Evolutionary conservation across 2,888 invertebrate genomes (phyloP), one percentile per base, ranked within the genome.

Genomic region (Campaea margaritaria): DNA sequence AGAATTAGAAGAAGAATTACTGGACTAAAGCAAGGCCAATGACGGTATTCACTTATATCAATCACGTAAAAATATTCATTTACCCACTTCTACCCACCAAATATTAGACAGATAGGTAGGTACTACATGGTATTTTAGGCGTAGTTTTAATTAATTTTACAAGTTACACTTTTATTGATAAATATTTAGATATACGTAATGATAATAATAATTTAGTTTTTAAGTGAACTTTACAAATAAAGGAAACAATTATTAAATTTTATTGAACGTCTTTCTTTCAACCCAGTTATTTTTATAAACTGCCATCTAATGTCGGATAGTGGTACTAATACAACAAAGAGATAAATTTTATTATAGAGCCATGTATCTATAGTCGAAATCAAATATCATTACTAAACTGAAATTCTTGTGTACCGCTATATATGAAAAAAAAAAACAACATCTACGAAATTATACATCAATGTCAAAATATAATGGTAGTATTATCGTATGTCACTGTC

Each of bases 1-100:
- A 61, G 87, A 90, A 72, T 72, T 85, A 45, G 86, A 87, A 65
- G 82, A 89, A 65, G 88, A 89, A 71, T 31, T 31, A 10, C 55
- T 81, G n/a, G 75, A 75, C 13, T 72, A 77, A 72, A 31, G 31
- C 31, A 9, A 31, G 9, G 8, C 8, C 31, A 31, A 31, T 8
- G n/a, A 38, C 12, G 16, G n/a, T 12, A n/a, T 3, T 0, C 13
- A 39, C 14, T n/a, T n/a, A 14, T 36, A n/a, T 12, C 36, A 36
- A 36, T n/a, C 7, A 2, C 14, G 39, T 5, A 39, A 39, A 13
- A 39, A 11, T 14, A 39, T 13, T 14, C 12, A 42, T 11, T 16
- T 42, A 42, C 16, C 4, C 10, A 12, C 2, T 3, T 5, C 21
- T 21, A 42, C 12, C 42, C 16, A 42, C 42, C 12, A 16, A 42